Evolutionary conservation across 2,797 vertebrate species (phyloP), one percentile per base, ranked within the genome.

Genomic region (Arrhamphus sclerolepis): DNA sequence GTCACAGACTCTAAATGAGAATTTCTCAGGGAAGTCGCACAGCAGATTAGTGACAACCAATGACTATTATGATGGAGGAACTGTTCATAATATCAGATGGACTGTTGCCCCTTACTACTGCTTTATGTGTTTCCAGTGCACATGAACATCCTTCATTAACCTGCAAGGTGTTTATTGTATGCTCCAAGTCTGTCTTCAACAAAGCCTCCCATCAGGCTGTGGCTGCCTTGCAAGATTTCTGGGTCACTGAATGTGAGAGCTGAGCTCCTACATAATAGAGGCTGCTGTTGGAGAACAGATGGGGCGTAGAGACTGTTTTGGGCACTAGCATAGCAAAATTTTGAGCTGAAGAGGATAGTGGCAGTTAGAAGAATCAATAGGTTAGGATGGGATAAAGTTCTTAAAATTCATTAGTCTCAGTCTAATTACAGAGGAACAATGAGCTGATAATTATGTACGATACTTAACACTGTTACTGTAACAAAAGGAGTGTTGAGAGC

Each of bases 341-440:
- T 85, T 70, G 54, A 58, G 75, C 83, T 85, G 62, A 89, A 86
- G 78, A 71, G 81, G 84, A 87, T 85, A 69, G 74, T n/a, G 56
- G 56, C 71, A 83, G 75, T 84, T 56, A 67, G 54, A 76, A 49
- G 76, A 91, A 87, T 91, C 89, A 91, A 87, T 91, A 85, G 75
- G 61, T 79, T 78, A 54, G 34, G 50, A 71, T 67, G 34, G 58
- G 72, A 58, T 7, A 18, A 71, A 69, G 60, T 82, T 89, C 85
- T 83, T 81, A 85, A 88, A 83, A 90, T 87, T 85, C 75, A 92
- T 92, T 90, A 89, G 83, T 79, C 84, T 82, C 72, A 72, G 77
- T 46, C 74, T 87, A 90, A 92, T 92, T 91, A 85, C 55, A 77
- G 60, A 72, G 78, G 49, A 90, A 90, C 85, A 90, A 87, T 81